Evolutionary conservation across 2,797 vertebrate genomes (phyloP).

Genomic region (Oreonectes daqikongensis): DNA sequence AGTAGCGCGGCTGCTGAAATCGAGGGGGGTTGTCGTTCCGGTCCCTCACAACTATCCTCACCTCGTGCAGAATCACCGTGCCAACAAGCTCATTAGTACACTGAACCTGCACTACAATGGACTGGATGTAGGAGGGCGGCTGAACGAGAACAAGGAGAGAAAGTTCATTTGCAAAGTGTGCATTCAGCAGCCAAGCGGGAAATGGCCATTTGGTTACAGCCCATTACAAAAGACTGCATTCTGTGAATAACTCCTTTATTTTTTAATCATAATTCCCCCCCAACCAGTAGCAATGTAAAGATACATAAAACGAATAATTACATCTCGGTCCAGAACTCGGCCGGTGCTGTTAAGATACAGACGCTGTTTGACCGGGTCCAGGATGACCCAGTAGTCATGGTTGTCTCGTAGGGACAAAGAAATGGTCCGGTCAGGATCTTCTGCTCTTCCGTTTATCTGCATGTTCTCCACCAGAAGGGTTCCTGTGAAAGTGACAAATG

Average conservation of each 20-base stretch:
- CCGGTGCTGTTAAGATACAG: slow-evolving; percentile 87
- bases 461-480: slow-evolving; percentile 87
- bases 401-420: slow-evolving; percentile 83
- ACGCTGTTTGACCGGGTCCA: slow-evolving; percentile 81
- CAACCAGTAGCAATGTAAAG: not conserved
- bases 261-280: not conserved
- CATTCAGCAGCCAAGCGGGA: slow-evolving; percentile 14
- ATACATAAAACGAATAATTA: slow-evolving; percentile 66
- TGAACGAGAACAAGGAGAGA: slow-evolving; percentile 63
- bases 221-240: not conserved
- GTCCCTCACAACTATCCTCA: slow-evolving; percentile 92
- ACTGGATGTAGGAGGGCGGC: slow-evolving; percentile 90
- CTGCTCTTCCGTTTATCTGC: slow-evolving; percentile 85
- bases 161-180: slow-evolving; percentile 32
- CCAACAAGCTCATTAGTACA: slow-evolving; percentile 91
- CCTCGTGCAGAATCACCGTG: slow-evolving; percentile 92
- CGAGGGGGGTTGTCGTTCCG: slow-evolving; percentile 90
- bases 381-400: slow-evolving; percentile 82
- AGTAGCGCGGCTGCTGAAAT: slow-evolving; percentile 89
- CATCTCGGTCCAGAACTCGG: slow-evolving; percentile 84
- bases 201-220: slow-evolving; percentile 19
- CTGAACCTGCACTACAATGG: slow-evolving; percentile 93
- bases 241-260: slow-evolving; percentile 14
- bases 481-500: slow-evolving; percentile 70
- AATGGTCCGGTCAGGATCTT: slow-evolving; percentile 81